Conservation (phyloP, 2,888 invertebrate species). For the Hirtodrosophila trivittata region DNA sequence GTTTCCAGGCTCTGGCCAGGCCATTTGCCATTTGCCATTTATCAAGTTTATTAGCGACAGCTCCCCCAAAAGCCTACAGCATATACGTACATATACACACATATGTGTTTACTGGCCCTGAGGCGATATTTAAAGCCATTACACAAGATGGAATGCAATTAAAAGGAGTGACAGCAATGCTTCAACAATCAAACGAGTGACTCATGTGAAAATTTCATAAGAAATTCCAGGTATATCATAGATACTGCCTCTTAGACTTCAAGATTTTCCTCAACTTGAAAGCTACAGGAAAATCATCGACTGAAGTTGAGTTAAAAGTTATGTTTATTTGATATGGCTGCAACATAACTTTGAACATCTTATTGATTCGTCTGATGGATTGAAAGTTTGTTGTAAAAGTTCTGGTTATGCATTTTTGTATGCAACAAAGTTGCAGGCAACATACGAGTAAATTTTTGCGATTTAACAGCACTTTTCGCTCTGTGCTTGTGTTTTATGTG, state of each 20-base stretch:
- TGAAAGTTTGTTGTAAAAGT: conserved; percentile 4
- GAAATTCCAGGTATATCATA: too few species aligned
- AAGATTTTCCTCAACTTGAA: too few species aligned
- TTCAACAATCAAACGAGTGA: background rate
- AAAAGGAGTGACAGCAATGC: background rate
- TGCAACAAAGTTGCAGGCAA: conserved; percentile 42
- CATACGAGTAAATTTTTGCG: conserved; percentile 28
- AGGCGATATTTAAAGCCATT: conserved; percentile 15
- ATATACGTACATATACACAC: background rate
- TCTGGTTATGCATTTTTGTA: too few species aligned
- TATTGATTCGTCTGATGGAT: too few species aligned
- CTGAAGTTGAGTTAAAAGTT: too few species aligned
- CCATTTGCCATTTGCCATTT: conserved; percentile 67
- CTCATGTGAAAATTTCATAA: background rate
- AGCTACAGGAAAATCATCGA: too few species aligned
- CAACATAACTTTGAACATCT: too few species aligned
- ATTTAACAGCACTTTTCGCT: conserved; percentile 24
- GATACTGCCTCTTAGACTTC: too few species aligned
- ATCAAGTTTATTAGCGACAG: conserved; percentile 70
- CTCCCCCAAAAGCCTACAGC: background rate
- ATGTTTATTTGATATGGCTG: too few species aligned
- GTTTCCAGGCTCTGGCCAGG: conserved; percentile 28
- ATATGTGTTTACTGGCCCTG: background rate
- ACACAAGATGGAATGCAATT: conserved; percentile 10
- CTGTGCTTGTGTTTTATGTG: conserved; percentile 33